Conservation (phyloP, 2,797 vertebrate genomes). For the Phoebastria nigripes region DNA sequence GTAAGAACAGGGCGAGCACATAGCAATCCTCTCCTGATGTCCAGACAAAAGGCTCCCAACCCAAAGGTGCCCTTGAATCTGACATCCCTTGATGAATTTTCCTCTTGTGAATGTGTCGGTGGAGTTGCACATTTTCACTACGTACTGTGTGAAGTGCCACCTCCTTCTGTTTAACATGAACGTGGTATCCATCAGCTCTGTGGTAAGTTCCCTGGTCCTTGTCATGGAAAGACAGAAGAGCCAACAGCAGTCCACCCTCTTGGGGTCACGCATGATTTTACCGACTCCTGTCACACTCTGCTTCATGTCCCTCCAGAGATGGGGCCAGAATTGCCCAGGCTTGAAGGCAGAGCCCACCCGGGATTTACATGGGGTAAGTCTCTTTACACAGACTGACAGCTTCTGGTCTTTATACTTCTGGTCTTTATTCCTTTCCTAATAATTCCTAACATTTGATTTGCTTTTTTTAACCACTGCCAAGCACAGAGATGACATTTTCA, state of each 20-base stretch:
- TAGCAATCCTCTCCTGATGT: background rate
- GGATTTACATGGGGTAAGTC: background rate
- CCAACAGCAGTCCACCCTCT: background rate
- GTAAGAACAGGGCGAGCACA: background rate
- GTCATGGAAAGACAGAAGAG: background rate
- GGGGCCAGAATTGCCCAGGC: background rate
- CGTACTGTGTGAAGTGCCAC: rapidly evolving
- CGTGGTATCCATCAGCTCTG: background rate
- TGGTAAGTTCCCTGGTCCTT: background rate
- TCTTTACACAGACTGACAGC: background rate
- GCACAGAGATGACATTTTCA: constrained; percentile 49
- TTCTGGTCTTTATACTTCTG: background rate
- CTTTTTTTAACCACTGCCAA: background rate
- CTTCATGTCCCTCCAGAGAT: background rate
- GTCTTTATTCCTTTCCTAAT: background rate
- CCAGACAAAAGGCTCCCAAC: background rate
- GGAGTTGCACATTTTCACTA: background rate
- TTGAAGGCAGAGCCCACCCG: background rate
- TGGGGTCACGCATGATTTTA: rapidly evolving
- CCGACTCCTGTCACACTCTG: background rate
- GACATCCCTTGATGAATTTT: background rate
- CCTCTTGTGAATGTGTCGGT: rapidly evolving
- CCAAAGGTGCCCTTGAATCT: background rate
- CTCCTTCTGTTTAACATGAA: background rate
- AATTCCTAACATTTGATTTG: constrained; percentile 27